These are phyloP conservation scores for Channa striata DNA, from an alignment of 2,797 vertebrate species.

Conservation along the genomic window DNA sequence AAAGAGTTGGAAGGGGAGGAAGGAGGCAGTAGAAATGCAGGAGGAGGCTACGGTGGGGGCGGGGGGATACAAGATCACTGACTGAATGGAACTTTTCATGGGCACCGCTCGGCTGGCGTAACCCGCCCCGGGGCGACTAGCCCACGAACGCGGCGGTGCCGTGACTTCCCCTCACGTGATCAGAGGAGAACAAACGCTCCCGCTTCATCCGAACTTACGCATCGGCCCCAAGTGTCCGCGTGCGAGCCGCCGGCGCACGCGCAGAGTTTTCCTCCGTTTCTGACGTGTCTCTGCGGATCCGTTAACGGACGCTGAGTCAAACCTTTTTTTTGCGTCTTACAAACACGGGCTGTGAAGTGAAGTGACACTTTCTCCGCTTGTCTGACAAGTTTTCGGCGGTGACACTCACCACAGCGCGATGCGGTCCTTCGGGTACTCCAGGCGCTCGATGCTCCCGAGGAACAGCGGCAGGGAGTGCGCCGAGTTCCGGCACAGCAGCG, in stretches of 20 bases:
- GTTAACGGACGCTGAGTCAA: background rate
- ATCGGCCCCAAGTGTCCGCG: conserved; percentile 17
- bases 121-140: too few species aligned
- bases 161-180: background rate
- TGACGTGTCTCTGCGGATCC: conserved; percentile 6
- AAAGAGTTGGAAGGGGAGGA: conserved; percentile 32
- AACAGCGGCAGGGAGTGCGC: conserved; percentile 90
- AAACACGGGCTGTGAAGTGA: background rate
- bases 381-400: conserved; percentile 19
- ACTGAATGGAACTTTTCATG: conserved; percentile 72
- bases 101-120: conserved; percentile 42
- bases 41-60: background rate
- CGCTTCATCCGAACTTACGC: background rate
- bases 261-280: conserved; percentile 1
- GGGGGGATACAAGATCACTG: conserved; percentile 30
- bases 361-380: background rate
- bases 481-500: conserved; percentile 91
- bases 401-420: conserved; percentile 91
- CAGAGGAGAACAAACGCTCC: background rate
- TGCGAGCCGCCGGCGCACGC: conserved; percentile 4
- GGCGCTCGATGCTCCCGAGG: conserved; percentile 88
- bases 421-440: conserved; percentile 90
- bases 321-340: too few species aligned
- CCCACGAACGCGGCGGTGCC: too few species aligned
- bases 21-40: background rate